Evolutionary conservation across 2,113 vertebrate species (phyloP), one percentile per base, ranked within the genome.

Genomic region (Antennarius striatus): DNA sequence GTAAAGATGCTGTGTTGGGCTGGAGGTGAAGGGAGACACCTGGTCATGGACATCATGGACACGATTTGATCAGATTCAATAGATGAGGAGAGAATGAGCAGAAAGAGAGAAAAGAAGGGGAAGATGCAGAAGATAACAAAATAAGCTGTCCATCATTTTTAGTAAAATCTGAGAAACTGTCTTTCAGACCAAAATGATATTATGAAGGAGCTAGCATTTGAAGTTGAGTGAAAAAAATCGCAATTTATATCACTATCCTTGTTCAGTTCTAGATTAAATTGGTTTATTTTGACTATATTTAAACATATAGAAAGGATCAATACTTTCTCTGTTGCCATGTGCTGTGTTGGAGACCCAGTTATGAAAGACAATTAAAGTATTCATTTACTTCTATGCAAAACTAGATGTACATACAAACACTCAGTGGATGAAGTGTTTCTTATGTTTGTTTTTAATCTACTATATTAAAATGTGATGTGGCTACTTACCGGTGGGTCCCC

Each of bases 401-500:
- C 17, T 63, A 28, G 22, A 22, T 22, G 22, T 9, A 49, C 14
- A 49, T 67, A 5, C 29, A 32, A 63, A 42, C 63, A 49, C 42
- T 50, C 3, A 0, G 45, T 5, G 8, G 0, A 40, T 50, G 46
- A 32, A 0, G 36, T 11, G 55, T 51, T 56, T 65, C 63, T 59
- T 3, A 0, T 51, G 80, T 79, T 82, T 85, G 64, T 77, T 86
- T 85, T 80, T 50, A 13, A 54, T 64, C 47, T 56, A 9, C 68
- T 4, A 62, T 16, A 29, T 58, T 48, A 46, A 76, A 82, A 64
- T 10, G 57, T 56, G 28, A 50, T 17, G 43, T 10, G 13, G 15
- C 17, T 63, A 9, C 77, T 56, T 16, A 56, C 76, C 68, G 82
- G 73, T 59, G 62, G 58, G 63, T 53, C 68, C 57, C 51, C 56